Percentiles rank a stretch among this genome's conserved stretches.
phyloP scores from a whole-genome alignment of 2,888 invertebrate genomes.

The Zeuzera pyrina region DNA sequence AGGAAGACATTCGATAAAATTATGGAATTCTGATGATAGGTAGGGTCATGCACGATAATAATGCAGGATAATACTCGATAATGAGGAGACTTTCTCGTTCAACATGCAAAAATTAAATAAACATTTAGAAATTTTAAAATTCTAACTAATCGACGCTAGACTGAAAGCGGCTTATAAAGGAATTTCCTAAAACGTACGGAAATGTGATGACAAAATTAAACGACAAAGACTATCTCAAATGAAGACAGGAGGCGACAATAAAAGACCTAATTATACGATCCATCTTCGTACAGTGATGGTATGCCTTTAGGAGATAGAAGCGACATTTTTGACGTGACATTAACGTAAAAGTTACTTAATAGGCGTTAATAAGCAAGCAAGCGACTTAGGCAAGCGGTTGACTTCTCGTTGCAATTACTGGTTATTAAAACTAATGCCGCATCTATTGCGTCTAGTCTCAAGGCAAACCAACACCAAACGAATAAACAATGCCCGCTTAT shows the following conservation, averaged over 20 bases:
- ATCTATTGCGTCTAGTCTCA: slow-evolving; percentile 8
- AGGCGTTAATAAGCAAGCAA: too few species aligned
- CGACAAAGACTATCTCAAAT: slow-evolving; percentile 32
- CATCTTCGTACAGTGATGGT: slow-evolving; percentile 24
- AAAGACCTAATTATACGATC: slow-evolving; percentile 31
- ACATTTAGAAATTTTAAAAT: slow-evolving; percentile 17
- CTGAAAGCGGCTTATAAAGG: slow-evolving; percentile 20
- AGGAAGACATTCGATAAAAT: neutral
- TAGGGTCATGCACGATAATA: slow-evolving; percentile 43
- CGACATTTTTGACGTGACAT: too few species aligned
- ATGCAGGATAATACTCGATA: slow-evolving; percentile 42
- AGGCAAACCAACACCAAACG: slow-evolving; percentile 18
- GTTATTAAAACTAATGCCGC: too few species aligned
- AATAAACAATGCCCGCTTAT: too few species aligned
- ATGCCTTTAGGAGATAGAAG: slow-evolving; percentile 29
- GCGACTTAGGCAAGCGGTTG: too few species aligned
- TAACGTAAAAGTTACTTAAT: too few species aligned
- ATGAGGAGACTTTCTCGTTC: slow-evolving; percentile 24
- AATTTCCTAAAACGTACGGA: slow-evolving; percentile 19
- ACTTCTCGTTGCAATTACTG: too few species aligned
- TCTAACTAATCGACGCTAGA: slow-evolving; percentile 21
- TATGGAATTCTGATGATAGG: slow-evolving; percentile 14
- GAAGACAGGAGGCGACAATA: slow-evolving; percentile 38
- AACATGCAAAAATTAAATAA: slow-evolving; percentile 42
- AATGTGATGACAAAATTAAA: slow-evolving; percentile 31